A percentile compares a stretch with the other conserved stretches of the same genome.
Conservation (phyloP, 2,888 invertebrate species). For the Alloplasta piceator region DNA sequence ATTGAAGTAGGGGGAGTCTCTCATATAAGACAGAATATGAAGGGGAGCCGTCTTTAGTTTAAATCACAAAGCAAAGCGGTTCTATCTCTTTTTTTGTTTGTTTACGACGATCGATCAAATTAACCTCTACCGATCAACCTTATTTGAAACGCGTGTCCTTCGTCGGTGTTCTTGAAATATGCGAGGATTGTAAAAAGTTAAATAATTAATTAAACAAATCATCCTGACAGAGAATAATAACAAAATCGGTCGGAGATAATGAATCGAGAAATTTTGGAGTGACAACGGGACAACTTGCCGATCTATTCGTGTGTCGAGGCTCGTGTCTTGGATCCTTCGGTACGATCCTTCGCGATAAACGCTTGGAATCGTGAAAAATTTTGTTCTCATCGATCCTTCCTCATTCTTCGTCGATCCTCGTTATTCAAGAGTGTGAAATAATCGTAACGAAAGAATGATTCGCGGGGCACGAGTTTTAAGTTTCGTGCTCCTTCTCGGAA, state of each 20-base stretch:
- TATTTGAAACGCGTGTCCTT: slow-evolving; percentile 15
- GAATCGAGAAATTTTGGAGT: slow-evolving; percentile 33
- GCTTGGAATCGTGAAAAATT: not conserved
- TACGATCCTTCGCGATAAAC: not conserved
- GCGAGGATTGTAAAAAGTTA: too few species aligned
- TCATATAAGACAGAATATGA: slow-evolving; percentile 82
- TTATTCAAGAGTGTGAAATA: slow-evolving; percentile 13
- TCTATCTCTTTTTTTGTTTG: slow-evolving; percentile 64
- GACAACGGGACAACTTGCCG: slow-evolving; percentile 12
- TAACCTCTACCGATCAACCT: too few species aligned
- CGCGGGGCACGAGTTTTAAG: slow-evolving; percentile 58
- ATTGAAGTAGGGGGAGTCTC: slow-evolving; percentile 78
- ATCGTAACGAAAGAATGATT: slow-evolving; percentile 45
- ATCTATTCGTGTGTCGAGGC: not conserved
- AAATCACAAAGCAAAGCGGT: slow-evolving; percentile 75
- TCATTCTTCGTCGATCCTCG: not conserved
- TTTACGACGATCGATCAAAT: too few species aligned
- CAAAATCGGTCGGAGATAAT: slow-evolving; percentile 1
- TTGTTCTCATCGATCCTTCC: not conserved
- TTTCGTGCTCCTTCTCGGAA: slow-evolving; percentile 68
- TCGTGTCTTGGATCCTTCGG: not conserved
- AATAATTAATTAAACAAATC: not conserved
- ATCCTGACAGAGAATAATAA: not conserved
- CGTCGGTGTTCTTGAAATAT: not conserved
- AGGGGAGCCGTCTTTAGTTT: slow-evolving; percentile 81